Evolutionary conservation across 2,888 invertebrate genomes (phyloP).

Genomic region (Harmothoe impar): DNA sequence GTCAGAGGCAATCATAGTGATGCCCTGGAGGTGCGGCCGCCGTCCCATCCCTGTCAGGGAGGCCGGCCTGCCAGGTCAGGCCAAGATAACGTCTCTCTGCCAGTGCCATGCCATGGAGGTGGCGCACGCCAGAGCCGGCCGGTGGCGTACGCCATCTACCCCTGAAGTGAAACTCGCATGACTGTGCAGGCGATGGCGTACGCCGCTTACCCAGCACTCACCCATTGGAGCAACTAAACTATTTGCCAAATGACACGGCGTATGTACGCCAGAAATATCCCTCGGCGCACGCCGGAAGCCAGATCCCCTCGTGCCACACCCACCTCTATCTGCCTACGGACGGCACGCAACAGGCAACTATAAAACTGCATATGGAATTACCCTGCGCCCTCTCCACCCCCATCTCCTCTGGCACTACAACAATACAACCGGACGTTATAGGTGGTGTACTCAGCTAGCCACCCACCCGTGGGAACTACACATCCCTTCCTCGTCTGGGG

Average conservation of each 20-base stretch:
- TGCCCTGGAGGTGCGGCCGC: slow-evolving; percentile 22
- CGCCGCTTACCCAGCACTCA: neutral
- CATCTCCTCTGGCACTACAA: neutral
- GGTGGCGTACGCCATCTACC: neutral
- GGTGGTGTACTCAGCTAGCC: neutral
- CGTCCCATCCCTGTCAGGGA: neutral
- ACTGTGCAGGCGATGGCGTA: neutral
- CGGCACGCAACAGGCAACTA: neutral
- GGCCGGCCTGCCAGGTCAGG: no score
- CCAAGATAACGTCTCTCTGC: neutral
- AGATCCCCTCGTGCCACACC: neutral
- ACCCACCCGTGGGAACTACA: neutral
- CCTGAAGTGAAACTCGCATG: no score
- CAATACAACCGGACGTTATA: neutral
- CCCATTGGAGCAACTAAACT: neutral
- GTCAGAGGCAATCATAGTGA: slow-evolving; percentile 47
- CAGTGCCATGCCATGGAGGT: neutral
- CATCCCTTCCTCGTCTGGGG: neutral
- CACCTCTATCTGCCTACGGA: neutral
- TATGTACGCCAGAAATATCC: no score
- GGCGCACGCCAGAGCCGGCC: neutral
- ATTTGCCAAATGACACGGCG: neutral
- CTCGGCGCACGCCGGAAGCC: neutral
- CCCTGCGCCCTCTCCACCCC: neutral
- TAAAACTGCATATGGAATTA: slow-evolving; percentile 34